Evolutionary conservation across 2,113 vertebrate genomes (phyloP), one percentile per base, ranked within the genome.

Genomic region (Trogon surrucura): DNA sequence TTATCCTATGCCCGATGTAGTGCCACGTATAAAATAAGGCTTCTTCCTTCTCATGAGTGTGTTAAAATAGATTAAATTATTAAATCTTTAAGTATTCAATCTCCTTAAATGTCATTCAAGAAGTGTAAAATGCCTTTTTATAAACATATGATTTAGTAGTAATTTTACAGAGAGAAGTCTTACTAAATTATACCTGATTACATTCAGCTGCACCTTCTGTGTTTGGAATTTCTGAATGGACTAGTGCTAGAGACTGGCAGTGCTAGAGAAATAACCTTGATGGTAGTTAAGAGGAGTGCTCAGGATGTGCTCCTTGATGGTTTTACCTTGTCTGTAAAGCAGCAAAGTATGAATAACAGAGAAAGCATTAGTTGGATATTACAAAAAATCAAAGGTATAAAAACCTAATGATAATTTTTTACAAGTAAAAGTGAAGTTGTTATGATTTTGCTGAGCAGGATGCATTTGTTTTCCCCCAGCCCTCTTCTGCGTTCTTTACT

Each of bases 401-500:
- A 58, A 79, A 64, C 2, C 21, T 48, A 69, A 61, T 77, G 65
- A 91, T 41, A 22, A 44, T 2, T 74, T 80, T 94, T 61, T 95
- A 34, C 41, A 29, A 94, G n/a, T 93, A 29, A 47, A 60, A 88
- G 36, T 51, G 27, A 87, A 92, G 47, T 26, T 47, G 19, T 56
- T 56, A 67, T 36, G 77, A 91, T 19, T 80, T 44, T 88, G 30
- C 29, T 92, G 45, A 70, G n/a, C 9, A 6, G 62, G 53, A 19
- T 32, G 14, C 38, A 27, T 94, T 96, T 96, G 25, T 94, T 92
- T 88, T 61, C 47, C 16, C 19, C 64, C 77, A 72, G 61, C 22
- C 60, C 92, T 18, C 64, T 66, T 96, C 94, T 83, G 32, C 36
- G 61, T 92, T 86, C 75, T 86, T 51, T 88, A 44, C 38, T 90